Evolutionary conservation across 2,113 vertebrate species (phyloP), one percentile per base, ranked within the genome.

Genomic region (Lagenorhynchus albirostris): DNA sequence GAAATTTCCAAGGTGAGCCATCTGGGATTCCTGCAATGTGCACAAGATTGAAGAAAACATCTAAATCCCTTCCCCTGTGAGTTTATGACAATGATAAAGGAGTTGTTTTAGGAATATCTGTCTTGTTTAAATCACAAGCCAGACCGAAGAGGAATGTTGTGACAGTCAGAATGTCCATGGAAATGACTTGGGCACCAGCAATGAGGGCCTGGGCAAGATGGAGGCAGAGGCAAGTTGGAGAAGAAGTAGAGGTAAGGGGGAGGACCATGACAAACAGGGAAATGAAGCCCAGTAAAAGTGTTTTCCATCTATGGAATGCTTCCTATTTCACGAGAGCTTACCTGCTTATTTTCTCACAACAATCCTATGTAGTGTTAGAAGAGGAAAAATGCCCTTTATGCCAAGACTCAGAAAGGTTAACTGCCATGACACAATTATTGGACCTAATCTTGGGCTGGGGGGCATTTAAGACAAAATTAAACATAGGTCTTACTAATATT

Each of bases 401-500:
- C 80, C 38, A 62, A 81, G 8, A 25, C 6, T 84, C 31, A 79
- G n/a, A 55, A 85, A 91, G 5, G 6, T 9, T 79, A 65, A 83
- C 21, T 62, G 68, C 12, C 31, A 8, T 17, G 18, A 8, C 38
- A 83, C 15, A 63, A 21, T 18, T 71, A 31, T 17, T 58, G 29
- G 53, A 65, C 33, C 36, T 92, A 15, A 21, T 80, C 62, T 80
- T 84, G 12, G 20, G 44, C 26, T 67, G 14, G 7, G 18, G 55
- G 3, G 9, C 36, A 90, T 84, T 70, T 73, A 77, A 94, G 91
- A 83, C 26, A 86, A 92, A 80, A 90, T 36, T 91, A 83, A 81
- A 41, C 38, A 76, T 4, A 87, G 62, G 5, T 86, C 47, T 96
- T 82, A 53, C 1, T 33, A 73, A 33, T 81, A 60, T 81, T 41